Conservation (phyloP, 2,888 invertebrate genomes). For the Ophion costatus region DNA sequence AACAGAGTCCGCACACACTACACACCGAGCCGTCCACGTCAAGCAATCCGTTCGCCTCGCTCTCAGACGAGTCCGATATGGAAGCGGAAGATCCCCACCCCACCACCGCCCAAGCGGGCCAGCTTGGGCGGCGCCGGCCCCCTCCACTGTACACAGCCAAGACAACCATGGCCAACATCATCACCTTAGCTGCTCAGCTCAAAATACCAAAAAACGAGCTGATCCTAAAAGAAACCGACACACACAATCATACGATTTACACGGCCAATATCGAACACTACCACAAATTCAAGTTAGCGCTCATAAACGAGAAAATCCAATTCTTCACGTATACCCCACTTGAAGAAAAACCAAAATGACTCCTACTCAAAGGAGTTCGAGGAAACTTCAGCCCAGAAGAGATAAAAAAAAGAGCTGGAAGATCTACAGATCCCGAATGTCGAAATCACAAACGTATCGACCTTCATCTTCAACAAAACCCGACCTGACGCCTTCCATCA, state of each 20-base stretch:
- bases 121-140: neutral
- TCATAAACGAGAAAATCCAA: neutral
- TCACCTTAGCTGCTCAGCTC: neutral
- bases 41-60: neutral
- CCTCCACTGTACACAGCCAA: constrained; percentile 1
- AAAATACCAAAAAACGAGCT: neutral
- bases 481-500: neutral
- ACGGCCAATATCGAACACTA: neutral
- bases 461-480: constrained; percentile 11
- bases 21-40: neutral
- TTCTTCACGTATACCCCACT: constrained; percentile 28
- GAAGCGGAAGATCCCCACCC: neutral
- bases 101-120: neutral
- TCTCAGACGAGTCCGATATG: constrained; percentile 4
- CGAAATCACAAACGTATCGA: neutral
- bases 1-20: too few relatives aligned
- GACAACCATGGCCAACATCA: neutral
- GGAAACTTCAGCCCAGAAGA: constrained; percentile 15
- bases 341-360: constrained; percentile 7
- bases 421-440: neutral
- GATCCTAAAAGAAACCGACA: neutral
- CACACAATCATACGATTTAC: neutral
- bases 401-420: too few relatives aligned
- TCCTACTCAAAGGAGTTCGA: constrained; percentile 28
- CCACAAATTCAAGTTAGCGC: neutral